These are phyloP conservation scores for Melieria crassipennis DNA, from an alignment of 2,888 invertebrate species.

Conservation along the genomic window DNA sequence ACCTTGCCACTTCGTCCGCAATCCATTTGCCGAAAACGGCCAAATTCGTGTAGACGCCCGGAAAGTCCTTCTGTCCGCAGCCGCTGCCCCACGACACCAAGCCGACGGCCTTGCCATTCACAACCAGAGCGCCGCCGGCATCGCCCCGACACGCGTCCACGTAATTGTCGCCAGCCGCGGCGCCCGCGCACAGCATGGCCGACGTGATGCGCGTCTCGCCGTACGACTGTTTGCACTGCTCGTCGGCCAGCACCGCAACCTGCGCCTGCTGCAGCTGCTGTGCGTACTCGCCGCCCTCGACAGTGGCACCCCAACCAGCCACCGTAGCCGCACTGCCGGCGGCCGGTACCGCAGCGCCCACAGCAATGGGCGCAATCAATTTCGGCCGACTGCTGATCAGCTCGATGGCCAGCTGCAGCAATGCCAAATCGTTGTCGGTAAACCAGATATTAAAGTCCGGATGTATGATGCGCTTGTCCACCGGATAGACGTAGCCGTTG, in stretches of 20 bases:
- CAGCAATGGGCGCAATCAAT: slow-evolving; percentile 27
- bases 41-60: slow-evolving; percentile 46
- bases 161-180: slow-evolving; percentile 41
- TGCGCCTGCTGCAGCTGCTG: slow-evolving; percentile 48
- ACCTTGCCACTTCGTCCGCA: slow-evolving; percentile 3
- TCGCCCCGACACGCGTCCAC: slow-evolving; percentile 49
- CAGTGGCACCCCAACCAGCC: slow-evolving; percentile 45
- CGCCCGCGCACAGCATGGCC: slow-evolving; percentile 57
- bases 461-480: slow-evolving; percentile 58
- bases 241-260: slow-evolving; percentile 51
- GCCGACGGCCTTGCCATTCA: slow-evolving; percentile 39
- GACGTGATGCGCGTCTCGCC: slow-evolving; percentile 43
- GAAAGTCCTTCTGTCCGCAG: slow-evolving; percentile 41
- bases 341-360: slow-evolving; percentile 12
- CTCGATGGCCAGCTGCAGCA: slow-evolving; percentile 56
- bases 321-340: slow-evolving; percentile 39
- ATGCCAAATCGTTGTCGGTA: slow-evolving; percentile 65
- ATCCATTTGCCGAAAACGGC: slow-evolving; percentile 34
- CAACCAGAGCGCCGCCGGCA: slow-evolving; percentile 44
- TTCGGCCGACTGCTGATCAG: not conserved
- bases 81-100: slow-evolving; percentile 45
- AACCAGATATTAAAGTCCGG: slow-evolving; percentile 58
- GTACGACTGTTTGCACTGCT: slow-evolving; percentile 49
- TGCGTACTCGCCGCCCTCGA: slow-evolving; percentile 43
- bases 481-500: slow-evolving; percentile 42